phyloP scores from a whole-genome alignment of 2,797 vertebrate species.

The Notolepis coatsorum region DNA sequence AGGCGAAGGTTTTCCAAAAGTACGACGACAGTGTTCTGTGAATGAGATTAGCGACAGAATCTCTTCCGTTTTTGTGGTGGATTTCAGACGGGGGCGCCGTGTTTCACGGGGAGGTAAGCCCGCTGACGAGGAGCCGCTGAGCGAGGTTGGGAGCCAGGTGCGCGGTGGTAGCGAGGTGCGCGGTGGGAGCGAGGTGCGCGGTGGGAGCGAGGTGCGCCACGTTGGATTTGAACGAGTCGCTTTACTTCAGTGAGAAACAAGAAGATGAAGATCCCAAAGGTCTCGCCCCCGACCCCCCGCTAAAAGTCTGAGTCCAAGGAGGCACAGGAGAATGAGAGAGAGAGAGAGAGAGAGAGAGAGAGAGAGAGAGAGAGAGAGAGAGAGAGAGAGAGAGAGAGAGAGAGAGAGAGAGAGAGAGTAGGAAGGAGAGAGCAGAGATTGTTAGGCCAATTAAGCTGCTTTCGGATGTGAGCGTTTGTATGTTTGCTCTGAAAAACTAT shows the following conservation, averaged over 20 bases:
- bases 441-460: constrained; percentile 58
- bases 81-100: constrained; percentile 54
- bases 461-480: constrained; percentile 27
- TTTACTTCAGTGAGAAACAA: constrained; percentile 49
- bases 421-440: constrained; percentile 33
- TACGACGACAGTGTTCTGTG: constrained; percentile 29
- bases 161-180: constrained; percentile 44
- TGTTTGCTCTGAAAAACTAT: constrained; percentile 6
- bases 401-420: constrained; percentile 25
- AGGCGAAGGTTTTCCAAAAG: constrained; percentile 56
- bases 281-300: constrained; percentile 39
- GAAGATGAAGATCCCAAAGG: constrained; percentile 25
- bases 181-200: constrained; percentile 44
- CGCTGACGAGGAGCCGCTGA: constrained; percentile 46
- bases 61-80: constrained; percentile 49
- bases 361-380: constrained; percentile 34
- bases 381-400: constrained; percentile 23
- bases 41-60: constrained; percentile 74
- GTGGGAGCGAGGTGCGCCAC: constrained; percentile 41
- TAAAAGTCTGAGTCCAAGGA: constrained; percentile 48
- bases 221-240: constrained; percentile 30
- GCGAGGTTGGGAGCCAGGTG: constrained; percentile 45
- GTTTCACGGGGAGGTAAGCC: constrained; percentile 33
- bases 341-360: constrained; percentile 19
- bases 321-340: too few species aligned